Evolutionary conservation across 2,888 invertebrate species (phyloP).

Genomic region (Hylaea fasciaria): DNA sequence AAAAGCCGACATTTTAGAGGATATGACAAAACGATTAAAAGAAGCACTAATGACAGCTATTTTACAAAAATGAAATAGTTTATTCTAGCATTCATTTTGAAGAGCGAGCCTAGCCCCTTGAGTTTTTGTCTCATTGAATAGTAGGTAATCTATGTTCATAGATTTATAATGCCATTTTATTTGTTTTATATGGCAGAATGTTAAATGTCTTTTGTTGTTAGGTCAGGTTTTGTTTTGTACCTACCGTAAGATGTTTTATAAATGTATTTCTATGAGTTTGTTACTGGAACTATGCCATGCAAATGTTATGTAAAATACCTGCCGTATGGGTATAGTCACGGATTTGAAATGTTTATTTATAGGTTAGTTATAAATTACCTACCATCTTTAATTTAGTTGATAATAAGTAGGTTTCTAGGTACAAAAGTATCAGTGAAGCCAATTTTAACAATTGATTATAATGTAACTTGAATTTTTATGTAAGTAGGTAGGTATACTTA

Average conservation of each 20-base stretch:
- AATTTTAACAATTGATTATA: constrained; percentile 10
- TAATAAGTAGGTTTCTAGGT: constrained; percentile 11
- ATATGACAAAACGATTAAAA: constrained; percentile 87
- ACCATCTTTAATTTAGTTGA: not conserved
- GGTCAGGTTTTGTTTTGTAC: constrained; percentile 18
- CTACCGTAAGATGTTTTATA: constrained; percentile 36
- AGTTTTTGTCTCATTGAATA: constrained; percentile 49
- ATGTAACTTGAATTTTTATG: constrained; percentile 16
- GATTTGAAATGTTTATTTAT: constrained; percentile 25
- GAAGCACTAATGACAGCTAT: constrained; percentile 87
- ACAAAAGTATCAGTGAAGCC: constrained; percentile 12
- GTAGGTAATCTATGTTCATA: constrained; percentile 54
- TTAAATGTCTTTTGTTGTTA: constrained; percentile 23
- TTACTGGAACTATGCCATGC: constrained; percentile 42
- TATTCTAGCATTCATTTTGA: constrained; percentile 36
- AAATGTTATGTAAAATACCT: constrained; percentile 20
- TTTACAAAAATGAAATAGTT: constrained; percentile 78
- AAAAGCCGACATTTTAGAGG: constrained; percentile 88
- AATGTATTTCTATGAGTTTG: constrained; percentile 42
- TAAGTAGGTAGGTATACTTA: too few species aligned
- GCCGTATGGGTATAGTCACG: constrained; percentile 27
- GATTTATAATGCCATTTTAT: constrained; percentile 46
- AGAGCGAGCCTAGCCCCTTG: constrained; percentile 46
- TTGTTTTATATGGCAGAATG: constrained; percentile 39
- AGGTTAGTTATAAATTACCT: constrained; percentile 7